Base-by-base conservation (phyloP, 2,113 vertebrate genomes). In the Nothocercus nigrocapillus region DNA sequence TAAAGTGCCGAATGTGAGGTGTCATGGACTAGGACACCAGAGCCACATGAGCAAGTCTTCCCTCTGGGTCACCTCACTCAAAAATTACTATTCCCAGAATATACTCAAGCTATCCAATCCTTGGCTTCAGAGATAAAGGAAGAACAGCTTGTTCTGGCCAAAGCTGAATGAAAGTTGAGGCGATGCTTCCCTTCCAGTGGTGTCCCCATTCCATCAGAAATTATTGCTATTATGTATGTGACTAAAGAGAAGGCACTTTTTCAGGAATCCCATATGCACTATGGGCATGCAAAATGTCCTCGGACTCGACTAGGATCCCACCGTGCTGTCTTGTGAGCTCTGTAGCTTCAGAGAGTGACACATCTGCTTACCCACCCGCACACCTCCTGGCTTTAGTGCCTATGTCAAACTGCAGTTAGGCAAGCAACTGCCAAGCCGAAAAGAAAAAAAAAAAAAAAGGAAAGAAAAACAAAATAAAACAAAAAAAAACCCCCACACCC, bases 211-310 rank as follows among this genome's bases (percentile, higher is more conserved):
- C 34, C 15, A 36, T 6, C 66, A 13, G 47, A 72, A 7, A 34
- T 30, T 56, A 17, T 13, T 88, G 34, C 12, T 76, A 16, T 69
- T 54, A 54, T 21, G 62, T n/a, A 87, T 6, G 9, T 4, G 2
- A 22, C n/a, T 76, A 36, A 67, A 63, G 12, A 49, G 15, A 62
- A 38, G 12, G 7, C 69, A 4, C 3, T 79, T 72, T 25, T 5
- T 84, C 1, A 0, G 8, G 8, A 3, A 58, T 7, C 8, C 3
- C 1, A 0, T 17, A 16, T 21, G 7, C 6, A 14, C 19, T 44
- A 4, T 13, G 27, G 38, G 4, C 24, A 76, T 3, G 3, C 18
- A 14, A 53, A 77, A 17, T 15, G 22, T 7, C 9, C 40, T 82
- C 27, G 66, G 20, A 8, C 38, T 69, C 24, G 45, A 32, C 5